Base-by-base conservation (phyloP, 2,888 invertebrate species). In the Tolmerus cingulatus region DNA sequence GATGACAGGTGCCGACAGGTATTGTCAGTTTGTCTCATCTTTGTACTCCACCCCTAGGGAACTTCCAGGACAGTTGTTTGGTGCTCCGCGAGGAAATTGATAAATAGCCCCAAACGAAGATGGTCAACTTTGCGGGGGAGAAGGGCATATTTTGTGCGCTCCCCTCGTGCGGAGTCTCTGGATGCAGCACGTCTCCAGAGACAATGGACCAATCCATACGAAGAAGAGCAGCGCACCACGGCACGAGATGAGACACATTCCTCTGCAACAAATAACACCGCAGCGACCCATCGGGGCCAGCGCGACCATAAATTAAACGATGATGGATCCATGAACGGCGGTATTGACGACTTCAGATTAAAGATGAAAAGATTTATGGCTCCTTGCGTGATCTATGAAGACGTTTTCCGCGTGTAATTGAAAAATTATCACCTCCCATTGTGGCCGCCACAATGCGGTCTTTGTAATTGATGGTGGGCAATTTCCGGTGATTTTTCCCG, bases 1-100 rank as follows among this genome's bases (percentile, higher is more conserved):
- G 77, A 86, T 86, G 86, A 86, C 86, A 86, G 86, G 86, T 86
- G 86, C 86, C 86, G 86, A 86, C 86, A 86, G 55, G 30, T 86
- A 86, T 86, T 86, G 86, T 86, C 86, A 55, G 57, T 16, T 86
- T 86, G 82, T 82, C 82, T 82, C 82, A 57, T 57, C 66, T 82
- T 37, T 37, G 66, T 85, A n/a, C 23, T 40, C 12, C 12, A 40
- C 27, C 34, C n/a, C 30, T 30, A 74, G 74, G 85, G 74, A 74
- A 85, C 46, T 46, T 84, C 57, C 85, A 85, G 85, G 74, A 46
- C 74, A 74, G 46, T 74, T 57, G 34, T 51, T 74, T 85, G 74
- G 74, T 74, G 43, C 43, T 19, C 12, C 12, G 37, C 16, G 27
- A 27, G 9, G 43, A 46, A 85, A 85, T 85, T 85, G 85, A 85